Evolutionary conservation across 1,140 invertebrate genomes (phyloP), one percentile per base, ranked within the genome.

Genomic region (Aporrectodea caliginosa): DNA sequence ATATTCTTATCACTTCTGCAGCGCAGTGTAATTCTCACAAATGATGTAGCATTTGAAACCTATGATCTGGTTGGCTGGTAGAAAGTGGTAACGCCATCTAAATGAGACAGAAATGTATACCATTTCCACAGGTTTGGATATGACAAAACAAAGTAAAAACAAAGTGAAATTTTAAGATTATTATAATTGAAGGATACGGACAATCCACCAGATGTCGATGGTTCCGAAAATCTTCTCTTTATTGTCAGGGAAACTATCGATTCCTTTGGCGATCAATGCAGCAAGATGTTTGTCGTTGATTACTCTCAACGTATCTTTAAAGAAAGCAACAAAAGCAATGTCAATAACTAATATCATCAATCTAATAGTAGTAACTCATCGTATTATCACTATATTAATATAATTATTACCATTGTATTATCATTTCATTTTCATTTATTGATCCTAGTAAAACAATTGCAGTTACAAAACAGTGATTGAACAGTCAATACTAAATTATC

Each of bases 181-280:
- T n/a, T n/a, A n/a, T n/a, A n/a, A 89, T 89, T 86, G 30, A 78
- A 78, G 77, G 77, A 78, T 78, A 78, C 77, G 77, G 32, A 78
- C 58, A 22, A 78, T 71, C 77, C 77, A 78, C 77, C 77, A 78
- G 30, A 78, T 29, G 69, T 78, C 77, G 27, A 78, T 78, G 16
- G 77, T 78, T 71, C 77, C 77, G 1, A 22, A 33, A 35, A 31
- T 16, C 33, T 70, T 71, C 12, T 34, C 29, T 16, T 31, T 70
- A 33, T 35, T 69, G 27, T 78, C 69, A 16, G 77, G 77, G 35
- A 78, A 78, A 89, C 96, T 94, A 86, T 96, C 96, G 78, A 99
- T 96, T 73, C 96, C 96, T 88, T 99, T 99, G 2, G 96, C 94
- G 58, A 98, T 95, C 32, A 98, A 90, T 16, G 98, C 76, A 0